Conservation (phyloP, 2,113 vertebrate species). For the Equus quagga region DNA sequence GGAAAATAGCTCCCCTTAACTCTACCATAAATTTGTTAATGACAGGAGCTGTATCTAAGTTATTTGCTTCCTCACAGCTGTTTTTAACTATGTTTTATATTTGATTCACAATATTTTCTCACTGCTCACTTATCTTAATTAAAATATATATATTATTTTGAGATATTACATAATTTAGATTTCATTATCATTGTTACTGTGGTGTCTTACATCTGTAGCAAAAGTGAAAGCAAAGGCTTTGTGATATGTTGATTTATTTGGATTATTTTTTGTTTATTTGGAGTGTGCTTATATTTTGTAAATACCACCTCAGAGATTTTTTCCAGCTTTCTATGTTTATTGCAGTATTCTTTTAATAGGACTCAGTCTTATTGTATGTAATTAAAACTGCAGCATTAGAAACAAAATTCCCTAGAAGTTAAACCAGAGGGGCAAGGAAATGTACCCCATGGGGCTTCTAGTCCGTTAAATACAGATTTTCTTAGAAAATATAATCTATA, state of each 20-base stretch:
- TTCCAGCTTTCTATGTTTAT: neutral
- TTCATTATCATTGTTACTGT: neutral
- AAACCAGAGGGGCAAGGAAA: conserved; percentile 9
- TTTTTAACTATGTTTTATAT: neutral
- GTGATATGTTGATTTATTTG: neutral
- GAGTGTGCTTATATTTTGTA: neutral
- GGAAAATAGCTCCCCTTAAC: neutral
- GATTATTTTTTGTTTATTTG: neutral
- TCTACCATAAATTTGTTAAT: conserved; percentile 26
- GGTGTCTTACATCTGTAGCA: neutral
- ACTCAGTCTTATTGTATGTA: neutral
- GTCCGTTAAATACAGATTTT: conserved; percentile 5
- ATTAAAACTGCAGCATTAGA: conserved; percentile 29
- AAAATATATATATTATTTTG: neutral
- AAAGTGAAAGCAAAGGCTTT: neutral
- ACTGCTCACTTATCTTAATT: neutral
- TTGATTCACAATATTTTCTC: neutral
- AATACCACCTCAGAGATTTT: neutral
- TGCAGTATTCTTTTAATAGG: conserved; percentile 10
- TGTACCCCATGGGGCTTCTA: neutral
- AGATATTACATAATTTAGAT: neutral
- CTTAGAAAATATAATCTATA: neutral
- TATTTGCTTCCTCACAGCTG: neutral
- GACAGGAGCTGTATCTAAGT: neutral
- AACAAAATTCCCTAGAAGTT: neutral